Evolutionary conservation across 2,888 invertebrate genomes (phyloP), one percentile per base, ranked within the genome.

Genomic region (Syritta pipiens): DNA sequence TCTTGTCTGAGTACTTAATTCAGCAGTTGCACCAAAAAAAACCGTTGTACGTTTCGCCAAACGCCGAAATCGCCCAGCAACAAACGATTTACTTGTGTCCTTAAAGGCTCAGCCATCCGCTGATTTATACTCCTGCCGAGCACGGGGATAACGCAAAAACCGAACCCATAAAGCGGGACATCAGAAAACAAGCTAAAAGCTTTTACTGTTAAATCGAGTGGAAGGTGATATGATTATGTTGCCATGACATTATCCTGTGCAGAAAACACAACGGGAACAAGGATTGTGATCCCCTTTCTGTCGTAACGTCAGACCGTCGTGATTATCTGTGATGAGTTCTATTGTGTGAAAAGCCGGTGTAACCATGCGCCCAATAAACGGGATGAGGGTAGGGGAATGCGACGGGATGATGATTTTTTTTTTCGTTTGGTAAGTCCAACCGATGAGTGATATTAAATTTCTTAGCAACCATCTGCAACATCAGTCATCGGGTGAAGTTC

Each of bases 151-250:
- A 35, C 35, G 4, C 17, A 17, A 9, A 46, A 40, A 40, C 32
- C 49, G 14, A 62, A 48, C 24, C 20, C 10, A 49, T 30, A 12
- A 59, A 48, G 22, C 53, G 44, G 19, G 51, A 30, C 60, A 77
- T 77, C 60, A 46, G 42, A 49, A 79, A 53, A 51, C 60, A 77
- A 72, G 74, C 63, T 60, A 60, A 81, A 76, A 81, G 59, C 81
- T 79, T 81, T 79, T 81, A 79, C 68, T 71, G 86, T 85, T 88
- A 85, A 88, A 88, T 88, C 88, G 88, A 84, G 84, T 83, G 85
- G 87, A 88, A 88, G 84, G 84, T 85, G 87, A 88, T 87, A 86
- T 86, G 87, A 88, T 88, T 88, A 88, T 86, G 85, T 83, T 81
- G 69, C 79, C 82, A 62, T 83, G 83, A 82, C 79, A 82, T 79